Evolutionary conservation across 2,797 vertebrate species (phyloP), one percentile per base, ranked within the genome.

Genomic region (Muraenolepis orangiensis): DNA sequence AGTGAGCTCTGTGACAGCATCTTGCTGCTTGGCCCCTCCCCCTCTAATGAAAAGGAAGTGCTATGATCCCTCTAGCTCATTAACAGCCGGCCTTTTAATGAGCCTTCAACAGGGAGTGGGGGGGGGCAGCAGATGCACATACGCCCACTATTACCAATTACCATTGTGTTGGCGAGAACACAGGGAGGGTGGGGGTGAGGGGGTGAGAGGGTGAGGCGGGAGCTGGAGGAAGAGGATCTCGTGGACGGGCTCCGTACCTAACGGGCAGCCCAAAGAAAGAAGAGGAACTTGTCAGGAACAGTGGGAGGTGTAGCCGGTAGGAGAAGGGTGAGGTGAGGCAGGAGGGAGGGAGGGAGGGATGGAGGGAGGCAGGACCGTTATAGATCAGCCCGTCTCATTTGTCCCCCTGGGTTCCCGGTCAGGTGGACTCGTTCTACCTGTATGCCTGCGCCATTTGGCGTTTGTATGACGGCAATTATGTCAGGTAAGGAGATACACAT

Each of bases 41-140:
- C 85, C 81, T 77, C 82, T 88, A 90, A 93, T 92, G 91, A 92
- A 90, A 90, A 91, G 86, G 83, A 88, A 86, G 87, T 91, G 92
- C 86, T 91, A 84, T 91, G 93, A 94, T 93, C 91, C 89, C 90
- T 91, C 88, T 94, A 93, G 92, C 91, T 94, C 92, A 94, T 94
- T 94, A 95, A 94, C 93, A 93, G 92, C 85, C 91, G 91, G 93
- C 91, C 88, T 91, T 90, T 92, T 95, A 94, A 94, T 94, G 93
- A 94, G 91, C 89, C 92, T 93, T 94, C 91, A 91, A 91, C 88
- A 88, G 87, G 90, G 30, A 64, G 40, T 12, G 72, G 77, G 75
- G 83, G 81, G 72, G 82, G 90, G 85, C 87, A 93, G 89, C 93
- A 93, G 93, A 93, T 94, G 92, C 89, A 93, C 90, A 86, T 83